phyloP scores from a whole-genome alignment of 2,797 vertebrate species.

The Melanotaenia boesemani region DNA sequence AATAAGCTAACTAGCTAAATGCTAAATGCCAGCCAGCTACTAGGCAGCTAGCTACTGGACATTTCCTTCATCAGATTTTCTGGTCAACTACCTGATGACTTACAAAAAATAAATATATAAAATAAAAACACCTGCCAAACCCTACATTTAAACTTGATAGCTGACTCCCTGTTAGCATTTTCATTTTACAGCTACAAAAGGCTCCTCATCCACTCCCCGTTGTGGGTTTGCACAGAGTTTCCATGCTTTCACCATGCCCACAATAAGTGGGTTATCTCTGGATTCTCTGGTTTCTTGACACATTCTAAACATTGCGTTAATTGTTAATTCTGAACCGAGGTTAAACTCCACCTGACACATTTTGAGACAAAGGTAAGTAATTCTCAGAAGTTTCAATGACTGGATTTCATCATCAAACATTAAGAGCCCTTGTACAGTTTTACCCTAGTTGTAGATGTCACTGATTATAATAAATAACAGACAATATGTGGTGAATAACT shows the following conservation, averaged over 20 bases:
- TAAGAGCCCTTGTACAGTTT: not conserved
- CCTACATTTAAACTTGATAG: too few species aligned
- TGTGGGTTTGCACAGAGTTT: not conserved
- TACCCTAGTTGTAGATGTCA: slow-evolving; percentile 22
- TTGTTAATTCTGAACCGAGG: not conserved
- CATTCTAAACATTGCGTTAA: not conserved
- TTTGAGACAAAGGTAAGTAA: slow-evolving; percentile 2
- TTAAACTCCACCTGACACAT: not conserved
- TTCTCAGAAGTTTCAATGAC: slow-evolving; percentile 3
- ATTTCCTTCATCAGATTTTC: too few species aligned
- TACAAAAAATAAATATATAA: too few species aligned
- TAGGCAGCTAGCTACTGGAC: too few species aligned
- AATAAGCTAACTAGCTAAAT: too few species aligned
- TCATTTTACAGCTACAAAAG: not conserved
- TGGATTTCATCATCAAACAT: not conserved
- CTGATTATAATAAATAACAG: slow-evolving; percentile 49
- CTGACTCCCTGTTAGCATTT: not conserved
- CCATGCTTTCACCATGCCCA: not conserved
- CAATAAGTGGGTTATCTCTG: not conserved
- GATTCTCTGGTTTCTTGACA: not conserved
- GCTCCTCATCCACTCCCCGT: not conserved
- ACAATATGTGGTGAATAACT: slow-evolving; percentile 14
- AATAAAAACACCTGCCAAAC: too few species aligned
- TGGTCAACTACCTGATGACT: too few species aligned
- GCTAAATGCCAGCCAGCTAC: too few species aligned